These are phyloP conservation scores for Phyllopteryx taeniolatus DNA, from an alignment of 2,113 vertebrate species.

Conservation along the genomic window DNA sequence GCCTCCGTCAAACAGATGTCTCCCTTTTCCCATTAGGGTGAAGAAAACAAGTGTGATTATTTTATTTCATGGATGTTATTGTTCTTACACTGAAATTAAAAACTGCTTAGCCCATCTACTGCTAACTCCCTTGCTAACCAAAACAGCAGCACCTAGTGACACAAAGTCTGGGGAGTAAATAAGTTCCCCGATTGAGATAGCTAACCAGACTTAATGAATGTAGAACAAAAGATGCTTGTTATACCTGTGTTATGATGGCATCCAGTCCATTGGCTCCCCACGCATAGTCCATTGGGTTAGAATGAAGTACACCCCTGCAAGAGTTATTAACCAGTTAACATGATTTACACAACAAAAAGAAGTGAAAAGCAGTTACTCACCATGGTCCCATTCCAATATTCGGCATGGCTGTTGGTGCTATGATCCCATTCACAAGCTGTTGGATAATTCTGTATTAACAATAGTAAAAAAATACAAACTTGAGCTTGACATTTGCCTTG, in stretches of 20 bases:
- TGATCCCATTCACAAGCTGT: constrained; percentile 93
- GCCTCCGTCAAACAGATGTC: no score
- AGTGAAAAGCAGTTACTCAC: constrained; percentile 70
- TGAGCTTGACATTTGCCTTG: not conserved
- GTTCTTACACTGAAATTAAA: no score
- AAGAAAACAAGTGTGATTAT: no score
- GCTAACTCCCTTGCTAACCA: no score
- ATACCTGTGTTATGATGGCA: constrained; percentile 94
- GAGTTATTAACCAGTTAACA: constrained; percentile 4
- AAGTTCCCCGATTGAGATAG: not conserved
- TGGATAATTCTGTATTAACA: constrained; percentile 85
- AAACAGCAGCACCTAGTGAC: no score
- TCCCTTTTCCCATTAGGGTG: no score
- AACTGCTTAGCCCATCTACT: no score
- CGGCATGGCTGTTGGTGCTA: constrained; percentile 92
- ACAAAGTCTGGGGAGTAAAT: no score
- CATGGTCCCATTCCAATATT: constrained; percentile 88
- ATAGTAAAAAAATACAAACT: constrained; percentile 19
- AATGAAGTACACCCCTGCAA: constrained; percentile 89
- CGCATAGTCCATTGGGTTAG: constrained; percentile 95
- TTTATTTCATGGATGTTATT: no score
- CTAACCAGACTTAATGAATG: no score
- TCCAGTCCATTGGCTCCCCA: constrained; percentile 95
- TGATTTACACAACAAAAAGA: not conserved
- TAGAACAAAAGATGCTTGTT: not conserved